A percentile compares a stretch with the other conserved stretches of the same genome.
phyloP scores from a whole-genome alignment of 1,140 invertebrate species.

The Drosophila rhopaloa region DNA sequence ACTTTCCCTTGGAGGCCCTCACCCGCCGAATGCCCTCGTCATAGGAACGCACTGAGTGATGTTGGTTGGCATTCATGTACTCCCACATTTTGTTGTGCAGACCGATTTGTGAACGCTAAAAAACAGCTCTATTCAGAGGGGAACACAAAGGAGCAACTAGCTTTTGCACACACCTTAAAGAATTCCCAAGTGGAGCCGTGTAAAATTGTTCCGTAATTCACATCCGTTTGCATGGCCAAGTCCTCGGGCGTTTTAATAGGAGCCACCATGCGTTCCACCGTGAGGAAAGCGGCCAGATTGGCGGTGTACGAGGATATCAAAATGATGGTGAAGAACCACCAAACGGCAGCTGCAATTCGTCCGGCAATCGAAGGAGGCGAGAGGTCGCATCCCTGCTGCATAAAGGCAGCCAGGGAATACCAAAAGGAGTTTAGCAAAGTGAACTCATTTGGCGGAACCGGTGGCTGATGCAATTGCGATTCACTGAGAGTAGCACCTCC shows the following conservation, averaged over 20 bases:
- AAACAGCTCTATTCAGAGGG: conserved; percentile 62
- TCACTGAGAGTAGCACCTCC: conserved; percentile 54
- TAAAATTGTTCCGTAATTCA: conserved; percentile 95
- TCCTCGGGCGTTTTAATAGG: conserved; percentile 98
- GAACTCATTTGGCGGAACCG: conserved; percentile 91
- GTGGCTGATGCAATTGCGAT: conserved; percentile 17
- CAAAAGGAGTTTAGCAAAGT: conserved; percentile 98
- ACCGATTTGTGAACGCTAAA: conserved; percentile 93
- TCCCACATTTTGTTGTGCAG: conserved; percentile 98
- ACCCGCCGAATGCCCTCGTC: conserved; percentile 94
- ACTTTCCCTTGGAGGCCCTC: conserved; percentile 94
- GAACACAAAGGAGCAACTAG: not conserved
- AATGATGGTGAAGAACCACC: conserved; percentile 99
- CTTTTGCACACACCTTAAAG: conserved; percentile 89
- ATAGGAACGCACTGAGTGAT: conserved; percentile 92
- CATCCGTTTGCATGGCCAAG: conserved; percentile 96
- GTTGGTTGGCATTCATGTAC: conserved; percentile 94
- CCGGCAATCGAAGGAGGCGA: conserved; percentile 94
- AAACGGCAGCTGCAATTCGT: conserved; percentile 97
- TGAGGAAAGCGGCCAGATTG: conserved; percentile 98
- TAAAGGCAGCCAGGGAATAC: conserved; percentile 98
- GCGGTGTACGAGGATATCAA: conserved; percentile 99
- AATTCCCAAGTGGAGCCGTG: conserved; percentile 96
- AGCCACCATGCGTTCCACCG: conserved; percentile 97
- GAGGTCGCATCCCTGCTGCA: conserved; percentile 99